Conservation (phyloP, 2,113 vertebrate species). For the Carassius gibelio region DNA sequence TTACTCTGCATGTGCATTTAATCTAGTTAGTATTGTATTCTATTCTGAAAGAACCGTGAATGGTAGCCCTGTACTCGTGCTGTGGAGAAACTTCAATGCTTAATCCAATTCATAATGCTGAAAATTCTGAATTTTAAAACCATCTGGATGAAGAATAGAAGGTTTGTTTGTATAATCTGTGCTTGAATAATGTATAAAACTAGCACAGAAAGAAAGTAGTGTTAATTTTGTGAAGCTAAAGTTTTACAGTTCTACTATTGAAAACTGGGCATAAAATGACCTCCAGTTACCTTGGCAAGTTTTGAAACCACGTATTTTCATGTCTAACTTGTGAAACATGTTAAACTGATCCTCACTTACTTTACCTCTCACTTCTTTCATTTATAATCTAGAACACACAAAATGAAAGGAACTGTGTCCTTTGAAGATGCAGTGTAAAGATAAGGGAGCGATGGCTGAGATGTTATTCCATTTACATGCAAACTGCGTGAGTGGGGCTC, state of each 20-base stretch:
- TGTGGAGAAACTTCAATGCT: conserved; percentile 12
- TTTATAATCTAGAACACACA: not conserved
- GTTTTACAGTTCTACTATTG: not conserved
- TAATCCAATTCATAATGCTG: conserved; percentile 29
- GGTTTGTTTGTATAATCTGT: conserved; percentile 38
- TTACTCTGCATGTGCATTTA: not conserved
- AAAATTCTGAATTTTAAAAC: conserved; percentile 46
- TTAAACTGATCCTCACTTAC: not conserved
- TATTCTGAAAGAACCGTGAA: not conserved
- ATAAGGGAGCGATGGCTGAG: not conserved
- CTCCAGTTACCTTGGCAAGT: not conserved
- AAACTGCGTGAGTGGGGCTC: not conserved
- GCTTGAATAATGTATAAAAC: conserved; percentile 37
- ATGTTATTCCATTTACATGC: not conserved
- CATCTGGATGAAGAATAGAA: conserved; percentile 20
- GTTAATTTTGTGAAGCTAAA: not conserved
- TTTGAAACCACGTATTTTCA: not conserved
- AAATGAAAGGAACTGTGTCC: not conserved
- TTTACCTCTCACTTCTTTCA: not conserved
- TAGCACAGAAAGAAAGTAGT: not conserved
- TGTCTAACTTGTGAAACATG: conserved; percentile 4
- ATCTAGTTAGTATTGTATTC: not conserved
- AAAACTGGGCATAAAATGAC: not conserved
- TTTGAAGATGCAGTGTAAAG: not conserved
- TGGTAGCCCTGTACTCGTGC: not conserved